Evolutionary conservation across 2,888 invertebrate species (phyloP).

Genomic region (Gnatocerus cornutus): DNA sequence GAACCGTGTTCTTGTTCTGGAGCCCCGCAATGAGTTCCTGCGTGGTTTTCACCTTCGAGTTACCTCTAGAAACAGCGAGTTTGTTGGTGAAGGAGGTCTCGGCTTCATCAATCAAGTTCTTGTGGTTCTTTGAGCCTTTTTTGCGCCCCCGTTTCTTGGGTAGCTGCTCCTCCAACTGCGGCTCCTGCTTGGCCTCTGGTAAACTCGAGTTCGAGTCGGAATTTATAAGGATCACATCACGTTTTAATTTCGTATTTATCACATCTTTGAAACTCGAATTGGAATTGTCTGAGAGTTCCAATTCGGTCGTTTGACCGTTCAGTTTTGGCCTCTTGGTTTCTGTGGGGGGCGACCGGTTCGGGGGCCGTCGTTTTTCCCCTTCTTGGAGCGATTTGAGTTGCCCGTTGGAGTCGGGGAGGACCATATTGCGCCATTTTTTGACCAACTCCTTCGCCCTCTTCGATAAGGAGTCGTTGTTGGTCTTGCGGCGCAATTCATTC

Average conservation of each 20-base stretch:
- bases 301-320: constrained; percentile 70
- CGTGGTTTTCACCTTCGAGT: constrained; percentile 83
- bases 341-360: constrained; percentile 46
- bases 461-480: constrained; percentile 87
- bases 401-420: constrained; percentile 76
- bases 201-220: constrained; percentile 73
- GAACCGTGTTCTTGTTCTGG: constrained; percentile 70
- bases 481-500: constrained; percentile 92
- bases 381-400: constrained; percentile 64
- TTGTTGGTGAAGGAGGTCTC: constrained; percentile 75
- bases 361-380: constrained; percentile 53
- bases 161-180: constrained; percentile 65
- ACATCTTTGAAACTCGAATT: constrained; percentile 70
- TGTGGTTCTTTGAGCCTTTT: constrained; percentile 75
- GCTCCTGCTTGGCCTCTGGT: constrained; percentile 70
- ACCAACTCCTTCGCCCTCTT: constrained; percentile 93
- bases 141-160: constrained; percentile 76
- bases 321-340: constrained; percentile 69
- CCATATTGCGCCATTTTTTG: constrained; percentile 93
- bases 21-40: constrained; percentile 87
- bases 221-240: constrained; percentile 65
- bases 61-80: constrained; percentile 75
- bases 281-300: constrained; percentile 69
- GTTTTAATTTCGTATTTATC: constrained; percentile 56
- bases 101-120: constrained; percentile 72